These are phyloP conservation scores for Phyto melanocephala DNA, from an alignment of 2,888 invertebrate species.

Conservation along the genomic window DNA sequence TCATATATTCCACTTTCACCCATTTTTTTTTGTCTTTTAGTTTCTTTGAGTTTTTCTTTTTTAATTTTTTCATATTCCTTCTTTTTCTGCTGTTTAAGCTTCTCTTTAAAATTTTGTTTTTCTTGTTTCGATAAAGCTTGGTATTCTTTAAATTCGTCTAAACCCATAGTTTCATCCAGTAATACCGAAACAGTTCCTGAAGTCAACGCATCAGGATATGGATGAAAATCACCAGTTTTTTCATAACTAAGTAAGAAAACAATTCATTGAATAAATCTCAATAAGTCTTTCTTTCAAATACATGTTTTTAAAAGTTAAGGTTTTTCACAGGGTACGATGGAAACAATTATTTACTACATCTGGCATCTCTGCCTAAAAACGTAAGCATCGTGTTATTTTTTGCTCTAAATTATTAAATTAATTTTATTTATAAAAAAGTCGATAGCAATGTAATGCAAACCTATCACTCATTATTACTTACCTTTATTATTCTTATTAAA, in stretches of 20 bases:
- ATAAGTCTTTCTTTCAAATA: too few relatives aligned
- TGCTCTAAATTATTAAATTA: too few relatives aligned
- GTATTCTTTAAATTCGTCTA: constrained; percentile 76
- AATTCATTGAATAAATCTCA: too few relatives aligned
- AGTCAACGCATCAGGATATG: constrained; percentile 79
- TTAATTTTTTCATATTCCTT: constrained; percentile 70
- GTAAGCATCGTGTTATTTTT: too few relatives aligned
- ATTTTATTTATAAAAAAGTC: too few relatives aligned
- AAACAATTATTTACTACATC: too few relatives aligned
- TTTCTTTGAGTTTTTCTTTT: constrained; percentile 69
- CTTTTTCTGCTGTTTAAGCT: constrained; percentile 67
- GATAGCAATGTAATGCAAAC: too few relatives aligned
- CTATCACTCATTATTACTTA: too few relatives aligned
- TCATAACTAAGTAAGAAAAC: constrained; percentile 70
- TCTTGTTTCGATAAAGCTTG: constrained; percentile 72
- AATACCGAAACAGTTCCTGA: constrained; percentile 80
- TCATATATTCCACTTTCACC: constrained; percentile 71
- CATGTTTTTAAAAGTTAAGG: too few relatives aligned
- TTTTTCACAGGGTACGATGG: too few relatives aligned
- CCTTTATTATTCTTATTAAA: too few relatives aligned
- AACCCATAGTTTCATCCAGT: constrained; percentile 77
- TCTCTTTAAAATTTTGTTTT: constrained; percentile 72
- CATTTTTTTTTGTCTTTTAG: constrained; percentile 71
- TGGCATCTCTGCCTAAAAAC: too few relatives aligned
- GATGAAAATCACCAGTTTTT: constrained; percentile 77